Base-by-base conservation (phyloP, 2,113 vertebrate genomes). In the Lycaon pictus region DNA sequence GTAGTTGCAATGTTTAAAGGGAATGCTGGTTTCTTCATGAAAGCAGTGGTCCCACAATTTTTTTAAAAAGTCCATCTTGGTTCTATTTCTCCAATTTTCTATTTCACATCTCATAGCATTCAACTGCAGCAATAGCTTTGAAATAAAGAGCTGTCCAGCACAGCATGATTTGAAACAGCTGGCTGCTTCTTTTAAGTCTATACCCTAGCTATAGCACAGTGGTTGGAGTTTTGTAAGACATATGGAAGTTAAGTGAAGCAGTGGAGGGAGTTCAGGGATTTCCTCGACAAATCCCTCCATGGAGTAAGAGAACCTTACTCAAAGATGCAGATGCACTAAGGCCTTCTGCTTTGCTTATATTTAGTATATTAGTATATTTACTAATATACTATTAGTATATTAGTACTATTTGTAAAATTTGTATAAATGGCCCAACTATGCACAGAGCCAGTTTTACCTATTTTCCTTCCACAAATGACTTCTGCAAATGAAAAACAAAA, bases 121-220 rank as follows among this genome's bases (percentile, higher is more conserved):
- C 96, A 95, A 94, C 88, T 93, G 92, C 93, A 98, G 96, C 80
- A 95, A 88, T 82, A 92, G 80, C 76, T 96, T 95, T 88, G 69
- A 96, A 95, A 97, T 92, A 95, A 96, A 97, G 93, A 79, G 51
- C 77, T 95, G 89, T 95, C 96, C 95, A 97, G 81, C 72, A 92
- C 80, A 94, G 89, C 82, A 69, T 92, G 87, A 87, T 97, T 77
- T 94, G 94, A 97, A 98, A 96, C 88, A 95, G 85, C 85, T 85
- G 87, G 95, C 19, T 83, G 86, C 85, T 95, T 94, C 84, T 96
- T 90, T 95, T 67, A 95, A 90, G 53, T 81, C 96, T 92, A 27
- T 72, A 91, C 87, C 53, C 56, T 11, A 43, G 71, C 88, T 87
- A 22, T 84, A 90, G 83, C 74, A 86, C 1, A 3, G 71, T 81